Percentiles rank a stretch among this genome's conserved stretches.
Evolutionary conservation across 2,797 vertebrate genomes (phyloP).

Genomic region (Fundulus diaphanus): DNA sequence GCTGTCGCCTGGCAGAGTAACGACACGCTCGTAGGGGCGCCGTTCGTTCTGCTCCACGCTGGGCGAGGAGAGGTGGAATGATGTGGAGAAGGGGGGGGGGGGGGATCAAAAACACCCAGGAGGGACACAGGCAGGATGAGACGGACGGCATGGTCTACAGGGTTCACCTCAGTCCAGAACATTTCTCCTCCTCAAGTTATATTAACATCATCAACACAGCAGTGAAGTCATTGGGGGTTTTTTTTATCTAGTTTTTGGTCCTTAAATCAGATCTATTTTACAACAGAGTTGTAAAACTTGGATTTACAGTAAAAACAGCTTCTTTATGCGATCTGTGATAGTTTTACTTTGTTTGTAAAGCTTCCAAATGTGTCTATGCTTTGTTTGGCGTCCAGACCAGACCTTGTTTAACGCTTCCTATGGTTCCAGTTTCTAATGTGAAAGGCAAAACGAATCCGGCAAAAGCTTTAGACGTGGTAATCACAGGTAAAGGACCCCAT

Average conservation of each 20-base stretch:
- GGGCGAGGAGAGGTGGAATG: too few relatives aligned
- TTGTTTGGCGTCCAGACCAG: not conserved
- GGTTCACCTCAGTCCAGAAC: not conserved
- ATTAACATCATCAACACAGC: not conserved
- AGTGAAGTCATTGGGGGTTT: not conserved
- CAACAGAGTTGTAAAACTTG: not conserved
- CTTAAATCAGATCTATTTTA: too few relatives aligned
- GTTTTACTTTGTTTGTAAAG: not conserved
- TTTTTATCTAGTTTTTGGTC: too few relatives aligned
- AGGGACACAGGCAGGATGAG: slow-evolving; percentile 31
- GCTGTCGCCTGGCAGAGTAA: slow-evolving; percentile 20
- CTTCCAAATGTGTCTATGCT: not conserved
- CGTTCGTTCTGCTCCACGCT: not conserved
- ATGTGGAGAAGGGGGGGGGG: too few relatives aligned
- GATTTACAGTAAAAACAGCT: not conserved
- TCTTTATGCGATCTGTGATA: not conserved
- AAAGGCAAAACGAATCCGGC: not conserved
- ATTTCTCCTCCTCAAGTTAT: not conserved
- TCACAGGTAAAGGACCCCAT: not conserved
- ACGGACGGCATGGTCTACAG: slow-evolving; percentile 33
- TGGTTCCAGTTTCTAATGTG: not conserved
- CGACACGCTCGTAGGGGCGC: not conserved
- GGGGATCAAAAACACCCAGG: not conserved
- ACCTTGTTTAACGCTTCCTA: not conserved
- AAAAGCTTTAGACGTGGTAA: not conserved